Evolutionary conservation across 2,113 vertebrate genomes (phyloP).

Genomic region (Microtus oregoni): DNA sequence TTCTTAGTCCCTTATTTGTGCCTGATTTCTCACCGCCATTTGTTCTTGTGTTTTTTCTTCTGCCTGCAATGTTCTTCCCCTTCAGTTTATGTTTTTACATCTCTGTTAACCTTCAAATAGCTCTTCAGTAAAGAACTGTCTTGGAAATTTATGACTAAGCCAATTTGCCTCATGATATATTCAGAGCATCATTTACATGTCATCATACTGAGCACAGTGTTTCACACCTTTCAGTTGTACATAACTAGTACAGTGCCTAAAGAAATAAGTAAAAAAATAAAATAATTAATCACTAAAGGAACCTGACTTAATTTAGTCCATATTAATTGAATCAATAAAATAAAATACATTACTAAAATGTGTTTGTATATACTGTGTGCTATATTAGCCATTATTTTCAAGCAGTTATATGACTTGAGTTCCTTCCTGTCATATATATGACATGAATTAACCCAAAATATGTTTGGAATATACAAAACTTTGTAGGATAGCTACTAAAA

Average conservation of each 20-base stretch:
- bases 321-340: not conserved
- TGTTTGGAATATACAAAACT: not conserved
- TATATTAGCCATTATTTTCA: not conserved
- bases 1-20: not conserved
- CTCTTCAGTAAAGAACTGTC: not conserved
- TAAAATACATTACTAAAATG: not conserved
- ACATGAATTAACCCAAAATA: not conserved
- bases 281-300: conserved; percentile 3
- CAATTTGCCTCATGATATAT: not conserved
- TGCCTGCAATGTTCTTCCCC: not conserved
- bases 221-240: not conserved
- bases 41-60: not conserved
- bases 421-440: not conserved
- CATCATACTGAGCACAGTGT: not conserved
- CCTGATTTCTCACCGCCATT: not conserved
- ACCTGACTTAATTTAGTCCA: not conserved
- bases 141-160: not conserved
- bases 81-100: not conserved
- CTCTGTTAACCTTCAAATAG: not conserved
- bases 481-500: not conserved
- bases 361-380: not conserved
- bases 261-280: not conserved
- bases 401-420: too few species aligned
- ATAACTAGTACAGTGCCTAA: not conserved
- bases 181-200: not conserved